A percentile compares a stretch with the other conserved stretches of the same genome.
Conservation (phyloP, 2,113 vertebrate genomes). For the Progne subis region DNA sequence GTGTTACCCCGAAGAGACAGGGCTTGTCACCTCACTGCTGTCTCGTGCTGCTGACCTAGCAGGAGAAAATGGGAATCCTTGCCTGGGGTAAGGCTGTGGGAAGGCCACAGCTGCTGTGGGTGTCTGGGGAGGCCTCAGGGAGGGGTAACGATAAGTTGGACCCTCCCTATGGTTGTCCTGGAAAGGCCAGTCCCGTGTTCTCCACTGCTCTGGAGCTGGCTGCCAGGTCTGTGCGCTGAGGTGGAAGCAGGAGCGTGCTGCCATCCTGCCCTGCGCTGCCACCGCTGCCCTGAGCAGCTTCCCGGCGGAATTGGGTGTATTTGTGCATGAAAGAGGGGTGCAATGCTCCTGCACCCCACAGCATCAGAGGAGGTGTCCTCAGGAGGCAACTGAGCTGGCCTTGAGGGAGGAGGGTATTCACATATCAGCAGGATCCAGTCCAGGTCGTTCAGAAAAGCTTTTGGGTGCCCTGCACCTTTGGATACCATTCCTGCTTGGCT, state of each 20-base stretch:
- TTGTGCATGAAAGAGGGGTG: background rate
- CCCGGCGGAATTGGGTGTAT: accelerated
- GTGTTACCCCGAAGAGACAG: accelerated
- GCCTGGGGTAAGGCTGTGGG: background rate
- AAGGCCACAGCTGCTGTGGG: background rate
- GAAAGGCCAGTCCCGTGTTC: background rate
- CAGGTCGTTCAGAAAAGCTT: background rate
- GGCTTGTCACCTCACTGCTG: background rate
- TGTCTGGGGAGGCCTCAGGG: background rate
- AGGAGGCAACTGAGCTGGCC: background rate
- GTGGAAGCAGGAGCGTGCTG: background rate
- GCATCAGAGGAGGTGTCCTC: background rate
- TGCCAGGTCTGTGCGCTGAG: background rate
- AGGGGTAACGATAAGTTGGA: background rate
- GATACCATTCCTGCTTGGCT: background rate
- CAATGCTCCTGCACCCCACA: background rate
- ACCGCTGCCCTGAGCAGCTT: background rate
- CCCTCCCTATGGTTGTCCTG: background rate
- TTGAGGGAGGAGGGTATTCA: background rate
- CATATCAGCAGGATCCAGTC: background rate
- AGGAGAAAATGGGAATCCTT: background rate
- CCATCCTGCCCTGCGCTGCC: background rate
- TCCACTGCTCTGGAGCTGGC: background rate
- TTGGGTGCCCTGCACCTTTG: background rate
- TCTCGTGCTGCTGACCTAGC: background rate